Conservation (phyloP, 2,888 invertebrate species). For the Tachina lurida region DNA sequence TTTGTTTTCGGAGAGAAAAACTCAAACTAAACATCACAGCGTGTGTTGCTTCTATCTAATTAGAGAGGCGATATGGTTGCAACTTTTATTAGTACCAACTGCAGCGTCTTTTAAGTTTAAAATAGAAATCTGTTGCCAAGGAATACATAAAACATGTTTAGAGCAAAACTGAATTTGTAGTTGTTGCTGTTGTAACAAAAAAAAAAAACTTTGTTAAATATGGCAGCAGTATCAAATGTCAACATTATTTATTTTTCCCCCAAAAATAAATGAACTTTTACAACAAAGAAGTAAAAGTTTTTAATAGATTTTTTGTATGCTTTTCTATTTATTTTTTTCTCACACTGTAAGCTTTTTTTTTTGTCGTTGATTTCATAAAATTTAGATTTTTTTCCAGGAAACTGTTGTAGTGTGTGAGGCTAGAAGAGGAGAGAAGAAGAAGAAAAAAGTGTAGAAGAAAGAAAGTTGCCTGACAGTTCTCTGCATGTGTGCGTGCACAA, state of each 20-base stretch:
- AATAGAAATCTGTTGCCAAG: slow-evolving; percentile 25
- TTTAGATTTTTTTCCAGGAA: slow-evolving; percentile 15
- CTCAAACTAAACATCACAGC: slow-evolving; percentile 4
- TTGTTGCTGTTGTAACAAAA: background rate
- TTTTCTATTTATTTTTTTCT: slow-evolving; percentile 34
- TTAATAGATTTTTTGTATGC: slow-evolving; percentile 40
- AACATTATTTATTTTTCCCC: slow-evolving; percentile 8
- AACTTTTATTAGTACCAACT: slow-evolving; percentile 22
- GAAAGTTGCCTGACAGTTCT: slow-evolving; percentile 48
- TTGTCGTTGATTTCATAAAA: slow-evolving; percentile 18
- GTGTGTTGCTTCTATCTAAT: slow-evolving; percentile 10
- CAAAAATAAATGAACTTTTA: slow-evolving; percentile 18
- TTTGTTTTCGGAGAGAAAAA: slow-evolving; percentile 21
- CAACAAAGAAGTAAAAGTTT: slow-evolving; percentile 58
- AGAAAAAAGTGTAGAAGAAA: slow-evolving; percentile 5
- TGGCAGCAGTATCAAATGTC: slow-evolving; percentile 60
- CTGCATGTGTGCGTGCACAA: slow-evolving; percentile 57
- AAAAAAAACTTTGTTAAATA: slow-evolving; percentile 29
- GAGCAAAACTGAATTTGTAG: background rate
- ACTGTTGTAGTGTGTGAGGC: slow-evolving; percentile 12
- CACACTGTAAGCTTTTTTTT: slow-evolving; percentile 27
- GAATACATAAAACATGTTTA: background rate
- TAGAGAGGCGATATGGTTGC: background rate
- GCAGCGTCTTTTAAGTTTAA: slow-evolving; percentile 24
- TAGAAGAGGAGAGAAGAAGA: background rate